Evolutionary conservation across 92 coral and sea anemone genomes (phyloP), one percentile per base, ranked within the genome.

Genomic region (Phenganax stokvisi): DNA sequence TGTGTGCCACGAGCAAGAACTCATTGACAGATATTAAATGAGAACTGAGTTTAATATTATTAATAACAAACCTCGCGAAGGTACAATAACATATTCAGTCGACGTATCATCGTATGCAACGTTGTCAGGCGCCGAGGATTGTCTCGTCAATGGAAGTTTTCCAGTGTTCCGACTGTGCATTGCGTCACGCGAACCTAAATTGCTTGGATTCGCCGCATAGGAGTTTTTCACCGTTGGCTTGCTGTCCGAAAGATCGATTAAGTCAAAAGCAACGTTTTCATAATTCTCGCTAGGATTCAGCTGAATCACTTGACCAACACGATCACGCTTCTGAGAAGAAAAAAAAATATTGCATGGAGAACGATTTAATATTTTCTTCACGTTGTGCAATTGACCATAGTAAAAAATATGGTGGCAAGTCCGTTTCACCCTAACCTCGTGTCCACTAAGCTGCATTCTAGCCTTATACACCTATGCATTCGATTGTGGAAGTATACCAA

Each of bases 211-310:
- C 10, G 53, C 16, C 7, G 16, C 73, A n/a, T 53, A 51, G 7
- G 53, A 6, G n/a, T 16, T 29, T 17, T 20, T 66, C 37, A 53
- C 12, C 54, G 70, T 15, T 9, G 80, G 3, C 7, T 9, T 28
- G 17, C 54, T 62, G 58, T 63, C 83, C 16, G 83, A 79, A 63
- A 79, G 62, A 52, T 79, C 83, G 20, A 79, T 65, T n/a, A 79
- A 65, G 56, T 79, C 83, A 57, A 77, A 60, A 17, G 71, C 10
- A 53, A 77, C 81, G 53, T 79, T 79, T 27, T 9, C 54, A 17
- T 79, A 63, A 28, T n/a, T 55, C 3, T 64, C 65, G 53, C n/a
- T n/a, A 15, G 83, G 57, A 51, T 28, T 15, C 54, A 47, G 71
- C 47, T 77, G 83, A 2, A 60, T 27, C 13, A 65, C 17, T 68